Evolutionary conservation across 2,113 vertebrate genomes (phyloP).

Genomic region (Myrmecobius fasciatus): DNA sequence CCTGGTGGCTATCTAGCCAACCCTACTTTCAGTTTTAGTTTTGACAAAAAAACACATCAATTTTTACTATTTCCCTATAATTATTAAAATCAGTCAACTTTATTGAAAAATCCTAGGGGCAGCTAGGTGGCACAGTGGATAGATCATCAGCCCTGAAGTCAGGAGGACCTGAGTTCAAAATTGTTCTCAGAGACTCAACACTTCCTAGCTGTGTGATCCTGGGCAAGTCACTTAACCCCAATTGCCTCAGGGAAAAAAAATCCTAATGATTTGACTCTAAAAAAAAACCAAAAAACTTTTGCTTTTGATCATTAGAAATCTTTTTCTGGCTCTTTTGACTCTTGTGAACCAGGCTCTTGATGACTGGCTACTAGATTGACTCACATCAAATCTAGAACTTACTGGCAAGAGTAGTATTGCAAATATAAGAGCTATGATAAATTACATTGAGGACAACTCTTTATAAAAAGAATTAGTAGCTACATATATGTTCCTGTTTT

Average conservation of each 20-base stretch:
- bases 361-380: background rate
- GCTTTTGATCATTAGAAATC: no score
- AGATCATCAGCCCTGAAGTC: no score
- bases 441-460: background rate
- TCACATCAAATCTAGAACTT: background rate
- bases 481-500: background rate
- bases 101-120: conserved; percentile 18
- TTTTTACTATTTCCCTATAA: conserved; percentile 30
- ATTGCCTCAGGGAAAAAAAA: no score
- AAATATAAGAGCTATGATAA: conserved; percentile 2
- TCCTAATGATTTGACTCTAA: background rate
- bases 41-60: background rate
- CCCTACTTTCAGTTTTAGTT: background rate
- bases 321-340: background rate
- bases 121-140: no score
- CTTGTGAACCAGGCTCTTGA: background rate
- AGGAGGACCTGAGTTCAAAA: no score
- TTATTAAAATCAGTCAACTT: background rate
- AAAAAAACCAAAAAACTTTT: no score
- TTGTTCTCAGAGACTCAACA: no score
- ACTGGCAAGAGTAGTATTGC: background rate
- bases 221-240: no score
- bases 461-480: background rate
- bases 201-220: no score
- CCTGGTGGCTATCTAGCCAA: background rate